These are phyloP conservation scores for Pomacea canaliculata DNA, from an alignment of 2,888 invertebrate species.

Conservation along the genomic window DNA sequence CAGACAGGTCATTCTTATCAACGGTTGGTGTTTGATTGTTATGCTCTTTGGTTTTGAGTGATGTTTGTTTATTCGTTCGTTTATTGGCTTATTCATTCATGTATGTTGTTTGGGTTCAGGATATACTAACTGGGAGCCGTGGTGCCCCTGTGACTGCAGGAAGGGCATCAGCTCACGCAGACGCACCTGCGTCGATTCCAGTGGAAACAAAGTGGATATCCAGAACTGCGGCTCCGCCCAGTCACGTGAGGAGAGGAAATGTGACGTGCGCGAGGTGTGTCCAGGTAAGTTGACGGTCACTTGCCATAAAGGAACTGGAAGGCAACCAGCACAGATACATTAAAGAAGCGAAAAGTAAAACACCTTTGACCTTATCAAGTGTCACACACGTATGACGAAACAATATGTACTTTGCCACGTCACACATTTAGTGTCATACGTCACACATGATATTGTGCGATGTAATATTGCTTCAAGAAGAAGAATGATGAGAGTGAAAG, in stretches of 20 bases:
- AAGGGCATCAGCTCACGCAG: conserved; percentile 9
- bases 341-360: too few species aligned
- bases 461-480: too few species aligned
- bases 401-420: too few species aligned
- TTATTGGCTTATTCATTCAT: neutral
- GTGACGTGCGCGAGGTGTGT: conserved; percentile 19
- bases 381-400: too few species aligned
- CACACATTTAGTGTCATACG: too few species aligned
- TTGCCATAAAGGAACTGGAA: neutral
- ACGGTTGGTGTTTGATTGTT: too few species aligned
- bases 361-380: too few species aligned
- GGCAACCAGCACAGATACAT: too few species aligned
- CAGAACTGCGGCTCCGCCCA: conserved; percentile 6
- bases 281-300: conserved; percentile 17
- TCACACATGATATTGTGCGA: too few species aligned
- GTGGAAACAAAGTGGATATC: neutral
- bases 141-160: conserved; percentile 31
- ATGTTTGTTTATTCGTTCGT: neutral
- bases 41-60: too few species aligned
- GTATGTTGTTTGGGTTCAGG: neutral
- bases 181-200: conserved; percentile 8
- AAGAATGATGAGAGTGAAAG: too few species aligned
- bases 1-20: too few species aligned
- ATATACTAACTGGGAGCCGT: conserved; percentile 20
- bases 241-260: conserved; percentile 20